Base-by-base conservation (phyloP, 2,113 vertebrate genomes). In the Athene cunicularia region DNA sequence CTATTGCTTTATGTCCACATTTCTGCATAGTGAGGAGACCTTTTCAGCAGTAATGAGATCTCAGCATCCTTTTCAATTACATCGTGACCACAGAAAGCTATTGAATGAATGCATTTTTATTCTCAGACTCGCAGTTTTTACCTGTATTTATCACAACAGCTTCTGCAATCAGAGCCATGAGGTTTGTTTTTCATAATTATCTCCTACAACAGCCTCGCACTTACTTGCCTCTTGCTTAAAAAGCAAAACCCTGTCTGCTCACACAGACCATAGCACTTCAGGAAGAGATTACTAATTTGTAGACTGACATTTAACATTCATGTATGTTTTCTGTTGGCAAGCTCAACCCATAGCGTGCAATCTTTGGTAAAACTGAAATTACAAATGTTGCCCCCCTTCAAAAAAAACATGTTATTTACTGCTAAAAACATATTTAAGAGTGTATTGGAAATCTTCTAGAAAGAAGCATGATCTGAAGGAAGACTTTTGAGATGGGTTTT, bases 31-130 rank as follows among this genome's bases (percentile, higher is more conserved):
- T 20, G 47, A 88, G 56, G 77, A 95, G 91, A 95, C 87, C 74
- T 95, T 95, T 97, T 86, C 93, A 86, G 63, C 33, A 83, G 77
- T 97, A 97, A 96, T 93, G 89, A 96, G 93, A 77, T 90, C 93
- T 93, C 93, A 93, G 81, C 77, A 96, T 74, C 90, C 62, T 91
- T 95, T 97, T 93, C 95, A 97, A 91, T 95, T 94, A 95, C n/a
- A 70, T 28, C 0, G 17, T 80, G 79, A 41, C 50, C 50, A 82
- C 32, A 32, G 74, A 94, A 97, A 94, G 81, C 80, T 85, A 50
- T 95, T 96, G 89, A 95, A 96, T 93, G 94, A 97, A 96, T 94
- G 80, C 45, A 91, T 94, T 95, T 93, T 95, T 95, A 87, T 91
- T 95, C 95, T 94, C 94, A 88, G 71, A 41, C 62, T 90, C 28